phyloP scores from a whole-genome alignment of 2,797 vertebrate species.

The Pantherophis vulpinus region DNA sequence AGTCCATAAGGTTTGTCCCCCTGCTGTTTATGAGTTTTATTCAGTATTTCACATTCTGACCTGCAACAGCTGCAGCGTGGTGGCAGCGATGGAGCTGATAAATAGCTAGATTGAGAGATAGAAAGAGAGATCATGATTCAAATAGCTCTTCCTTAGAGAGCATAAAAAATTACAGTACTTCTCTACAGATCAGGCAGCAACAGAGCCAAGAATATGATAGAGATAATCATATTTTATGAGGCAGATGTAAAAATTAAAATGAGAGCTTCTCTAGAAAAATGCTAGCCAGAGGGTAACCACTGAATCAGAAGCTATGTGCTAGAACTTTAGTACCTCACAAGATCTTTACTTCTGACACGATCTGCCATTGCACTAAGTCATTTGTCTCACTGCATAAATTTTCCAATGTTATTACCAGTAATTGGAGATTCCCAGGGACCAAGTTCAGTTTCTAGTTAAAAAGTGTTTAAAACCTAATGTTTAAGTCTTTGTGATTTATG shows the following conservation, averaged over 20 bases:
- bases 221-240: conserved; percentile 29
- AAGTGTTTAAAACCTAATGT: conserved; percentile 44
- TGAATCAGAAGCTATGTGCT: conserved; percentile 42
- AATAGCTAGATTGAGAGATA: neutral
- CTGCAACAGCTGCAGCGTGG: neutral
- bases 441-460: conserved; percentile 51
- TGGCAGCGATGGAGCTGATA: neutral
- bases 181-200: neutral
- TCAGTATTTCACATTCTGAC: neutral
- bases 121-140: neutral
- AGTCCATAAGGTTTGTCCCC: neutral
- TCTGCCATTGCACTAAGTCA: conserved; percentile 31
- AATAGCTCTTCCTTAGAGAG: conserved; percentile 23
- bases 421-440: conserved; percentile 48
- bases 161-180: conserved; percentile 6
- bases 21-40: neutral
- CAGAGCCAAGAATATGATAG: neutral
- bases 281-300: conserved; percentile 5
- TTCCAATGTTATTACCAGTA: conserved; percentile 24
- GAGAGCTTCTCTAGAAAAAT: conserved; percentile 3
- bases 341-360: conserved; percentile 39
- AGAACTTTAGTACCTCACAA: conserved; percentile 37
- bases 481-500: conserved; percentile 38
- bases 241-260: conserved; percentile 28
- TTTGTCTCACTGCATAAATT: conserved; percentile 53